Percentiles rank a stretch among this genome's conserved stretches.
Conservation (phyloP, 2,113 vertebrate genomes). For the Corythornis madagascariensis region DNA sequence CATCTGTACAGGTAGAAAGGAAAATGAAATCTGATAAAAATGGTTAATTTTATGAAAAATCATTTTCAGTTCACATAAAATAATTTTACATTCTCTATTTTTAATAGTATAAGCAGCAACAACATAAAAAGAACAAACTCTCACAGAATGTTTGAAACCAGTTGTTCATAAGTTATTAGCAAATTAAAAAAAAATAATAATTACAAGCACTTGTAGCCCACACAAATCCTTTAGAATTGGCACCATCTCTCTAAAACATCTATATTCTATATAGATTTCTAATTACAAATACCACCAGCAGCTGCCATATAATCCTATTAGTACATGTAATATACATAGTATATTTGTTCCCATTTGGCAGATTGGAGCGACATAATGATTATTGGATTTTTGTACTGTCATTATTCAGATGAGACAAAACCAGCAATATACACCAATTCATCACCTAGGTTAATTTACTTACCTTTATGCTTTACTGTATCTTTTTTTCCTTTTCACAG, state of each 20-base stretch:
- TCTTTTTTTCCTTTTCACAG: slow-evolving; percentile 62
- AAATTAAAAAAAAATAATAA: slow-evolving; percentile 75
- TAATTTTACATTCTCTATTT: slow-evolving; percentile 92
- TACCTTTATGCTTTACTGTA: slow-evolving; percentile 64
- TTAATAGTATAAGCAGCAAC: slow-evolving; percentile 85
- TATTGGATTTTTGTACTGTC: slow-evolving; percentile 65
- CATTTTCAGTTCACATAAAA: slow-evolving; percentile 86
- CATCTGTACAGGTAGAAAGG: slow-evolving; percentile 89
- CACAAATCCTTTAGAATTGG: slow-evolving; percentile 86
- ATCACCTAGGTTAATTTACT: slow-evolving; percentile 54
- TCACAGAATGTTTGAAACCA: slow-evolving; percentile 80
- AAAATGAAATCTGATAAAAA: slow-evolving; percentile 85
- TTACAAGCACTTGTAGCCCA: slow-evolving; percentile 86
- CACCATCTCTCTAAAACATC: slow-evolving; percentile 86
- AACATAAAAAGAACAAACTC: slow-evolving; percentile 79
- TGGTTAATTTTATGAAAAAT: slow-evolving; percentile 88
- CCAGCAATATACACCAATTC: slow-evolving; percentile 51
- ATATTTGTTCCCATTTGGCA: slow-evolving; percentile 83
- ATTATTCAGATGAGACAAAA: slow-evolving; percentile 58
- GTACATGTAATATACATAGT: slow-evolving; percentile 85
- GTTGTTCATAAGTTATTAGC: slow-evolving; percentile 77
- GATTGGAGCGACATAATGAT: slow-evolving; percentile 72
- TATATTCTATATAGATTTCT: slow-evolving; percentile 85
- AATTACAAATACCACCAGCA: slow-evolving; percentile 83
- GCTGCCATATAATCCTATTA: slow-evolving; percentile 84